These are phyloP conservation scores for Phlogophora meticulosa DNA, from an alignment of 2,888 invertebrate genomes.

Conservation along the genomic window DNA sequence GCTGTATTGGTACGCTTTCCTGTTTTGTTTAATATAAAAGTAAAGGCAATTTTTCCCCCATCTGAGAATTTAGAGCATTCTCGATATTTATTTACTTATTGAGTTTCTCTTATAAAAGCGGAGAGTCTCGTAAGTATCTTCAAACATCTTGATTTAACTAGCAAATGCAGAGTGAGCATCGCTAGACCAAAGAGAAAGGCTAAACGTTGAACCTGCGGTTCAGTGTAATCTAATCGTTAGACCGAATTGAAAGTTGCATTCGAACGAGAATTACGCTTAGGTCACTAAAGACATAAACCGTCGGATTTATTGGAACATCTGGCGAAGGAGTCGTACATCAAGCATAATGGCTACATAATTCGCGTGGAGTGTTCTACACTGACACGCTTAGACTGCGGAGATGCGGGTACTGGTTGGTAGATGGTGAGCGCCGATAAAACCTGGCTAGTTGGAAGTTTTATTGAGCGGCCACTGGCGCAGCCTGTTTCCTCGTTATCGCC, in stretches of 20 bases:
- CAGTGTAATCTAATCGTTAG: constrained; percentile 24
- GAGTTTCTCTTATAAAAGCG: constrained; percentile 14
- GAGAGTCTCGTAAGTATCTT: neutral
- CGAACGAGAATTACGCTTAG: constrained; percentile 36
- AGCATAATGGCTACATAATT: constrained; percentile 84
- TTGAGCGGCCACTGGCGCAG: constrained; percentile 82
- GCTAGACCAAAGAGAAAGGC: constrained; percentile 44
- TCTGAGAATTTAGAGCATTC: constrained; percentile 30
- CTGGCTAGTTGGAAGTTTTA: constrained; percentile 84
- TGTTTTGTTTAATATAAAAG: constrained; percentile 56
- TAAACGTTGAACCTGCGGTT: constrained; percentile 15
- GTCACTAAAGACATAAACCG: constrained; percentile 52
- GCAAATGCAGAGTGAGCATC: constrained; percentile 16
- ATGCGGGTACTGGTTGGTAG: constrained; percentile 76
- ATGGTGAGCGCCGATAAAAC: constrained; percentile 78
- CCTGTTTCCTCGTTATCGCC: constrained; percentile 87
- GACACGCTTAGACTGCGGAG: constrained; percentile 81
- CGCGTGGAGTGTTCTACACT: constrained; percentile 80
- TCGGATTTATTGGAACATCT: constrained; percentile 76
- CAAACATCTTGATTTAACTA: constrained; percentile 28
- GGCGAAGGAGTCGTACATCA: constrained; percentile 77
- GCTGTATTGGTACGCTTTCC: constrained; percentile 65
- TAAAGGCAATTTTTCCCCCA: constrained; percentile 55
- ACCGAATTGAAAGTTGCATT: constrained; percentile 53
- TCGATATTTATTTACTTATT: constrained; percentile 37